phyloP scores from a whole-genome alignment of 2,888 invertebrate species.

The Aleiodes leptofemur region DNA sequence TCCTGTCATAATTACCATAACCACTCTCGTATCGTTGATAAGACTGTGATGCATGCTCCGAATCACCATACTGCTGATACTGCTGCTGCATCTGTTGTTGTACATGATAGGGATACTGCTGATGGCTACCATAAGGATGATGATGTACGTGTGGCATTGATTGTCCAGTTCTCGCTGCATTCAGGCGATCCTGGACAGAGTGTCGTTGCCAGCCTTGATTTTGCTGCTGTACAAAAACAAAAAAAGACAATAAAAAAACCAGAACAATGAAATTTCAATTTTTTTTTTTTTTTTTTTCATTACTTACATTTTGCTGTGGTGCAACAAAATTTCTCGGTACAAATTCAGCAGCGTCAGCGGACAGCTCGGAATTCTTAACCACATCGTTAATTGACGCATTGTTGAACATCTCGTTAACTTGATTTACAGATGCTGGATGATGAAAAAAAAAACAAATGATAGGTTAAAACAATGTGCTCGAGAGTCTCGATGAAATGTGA shows the following conservation, averaged over 20 bases:
- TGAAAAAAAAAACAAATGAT: slow-evolving; percentile 13
- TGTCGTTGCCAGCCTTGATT: slow-evolving; percentile 49
- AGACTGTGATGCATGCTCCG: slow-evolving; percentile 44
- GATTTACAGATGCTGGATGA: slow-evolving; percentile 42
- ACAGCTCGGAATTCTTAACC: slow-evolving; percentile 63
- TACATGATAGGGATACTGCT: slow-evolving; percentile 51
- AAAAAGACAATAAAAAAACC: slow-evolving; percentile 7
- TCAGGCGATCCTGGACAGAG: slow-evolving; percentile 67
- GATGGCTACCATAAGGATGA: slow-evolving; percentile 52
- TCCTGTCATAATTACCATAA: slow-evolving; percentile 60
- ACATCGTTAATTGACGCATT: slow-evolving; percentile 55
- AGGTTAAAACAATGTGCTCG: slow-evolving; percentile 19
- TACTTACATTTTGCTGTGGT: slow-evolving; percentile 29
- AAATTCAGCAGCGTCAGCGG: slow-evolving; percentile 68
- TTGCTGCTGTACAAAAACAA: slow-evolving; percentile 36
- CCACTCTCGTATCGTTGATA: slow-evolving; percentile 57
- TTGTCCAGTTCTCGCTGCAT: slow-evolving; percentile 58
- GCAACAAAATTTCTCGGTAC: slow-evolving; percentile 61
- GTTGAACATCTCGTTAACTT: slow-evolving; percentile 31
- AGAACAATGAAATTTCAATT: too few species aligned
- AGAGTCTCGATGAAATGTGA: neutral
- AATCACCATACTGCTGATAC: slow-evolving; percentile 55
- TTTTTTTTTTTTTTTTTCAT: neutral
- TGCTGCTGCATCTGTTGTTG: slow-evolving; percentile 58
- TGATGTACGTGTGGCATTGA: slow-evolving; percentile 51